Conservation (phyloP, 2,113 vertebrate species). For the Saiga tatarica region DNA sequence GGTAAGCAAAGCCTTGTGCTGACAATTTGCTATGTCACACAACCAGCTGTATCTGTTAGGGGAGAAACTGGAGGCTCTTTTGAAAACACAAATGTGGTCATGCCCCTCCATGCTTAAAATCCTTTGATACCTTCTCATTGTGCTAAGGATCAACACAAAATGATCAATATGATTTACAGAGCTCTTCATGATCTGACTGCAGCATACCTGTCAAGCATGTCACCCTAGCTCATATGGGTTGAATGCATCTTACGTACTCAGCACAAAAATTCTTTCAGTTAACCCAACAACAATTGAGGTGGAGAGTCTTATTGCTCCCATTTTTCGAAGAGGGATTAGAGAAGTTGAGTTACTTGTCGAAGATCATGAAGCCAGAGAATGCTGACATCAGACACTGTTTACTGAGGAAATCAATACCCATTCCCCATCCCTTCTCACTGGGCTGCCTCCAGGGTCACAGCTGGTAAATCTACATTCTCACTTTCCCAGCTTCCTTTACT, state of each 20-base stretch:
- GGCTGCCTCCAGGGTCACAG: neutral
- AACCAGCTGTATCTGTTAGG: neutral
- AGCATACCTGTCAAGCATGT: neutral
- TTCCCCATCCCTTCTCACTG: neutral
- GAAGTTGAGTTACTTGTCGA: neutral
- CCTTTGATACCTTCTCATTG: neutral
- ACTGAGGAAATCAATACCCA: neutral
- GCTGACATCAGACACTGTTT: neutral
- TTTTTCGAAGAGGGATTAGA: neutral
- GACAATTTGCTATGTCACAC: slow-evolving; percentile 51
- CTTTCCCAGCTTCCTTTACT: neutral
- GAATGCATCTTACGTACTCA: neutral
- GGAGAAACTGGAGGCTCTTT: neutral
- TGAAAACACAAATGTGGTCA: neutral
- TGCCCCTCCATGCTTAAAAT: neutral
- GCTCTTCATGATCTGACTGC: no score
- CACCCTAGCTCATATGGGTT: rapidly evolving
- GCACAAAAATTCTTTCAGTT: neutral
- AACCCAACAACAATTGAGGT: neutral
- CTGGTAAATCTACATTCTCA: neutral
- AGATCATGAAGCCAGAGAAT: neutral
- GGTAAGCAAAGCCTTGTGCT: slow-evolving; percentile 63
- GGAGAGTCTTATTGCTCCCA: neutral
- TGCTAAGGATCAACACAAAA: neutral
- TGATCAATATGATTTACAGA: neutral